Base-by-base conservation (phyloP, 2,113 vertebrate genomes). In the Canis aureus region DNA sequence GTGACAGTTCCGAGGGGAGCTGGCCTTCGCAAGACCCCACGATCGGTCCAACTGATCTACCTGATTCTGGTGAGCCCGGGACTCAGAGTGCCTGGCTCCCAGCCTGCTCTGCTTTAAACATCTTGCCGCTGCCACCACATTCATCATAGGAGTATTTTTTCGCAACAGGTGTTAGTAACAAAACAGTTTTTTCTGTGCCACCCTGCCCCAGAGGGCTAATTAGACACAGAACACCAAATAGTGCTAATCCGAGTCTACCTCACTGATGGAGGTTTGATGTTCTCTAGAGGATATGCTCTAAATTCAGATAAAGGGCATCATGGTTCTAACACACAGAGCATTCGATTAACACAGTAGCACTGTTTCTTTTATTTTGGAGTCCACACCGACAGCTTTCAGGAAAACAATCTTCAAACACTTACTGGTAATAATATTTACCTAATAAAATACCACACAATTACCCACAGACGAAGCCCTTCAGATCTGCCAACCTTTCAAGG, bases 241-340 rank as follows among this genome's bases (percentile, higher is more conserved):
- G 0, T 25, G 55, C 19, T 1, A 0, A 12, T 53, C 57, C 16
- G 2, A 3, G 22, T 19, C n/a, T 3, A 1, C 5, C 38, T 49
- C 59, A 16, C 35, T 51, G 23, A 4, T 6, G 1, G 29, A 60
- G 10, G 19, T 38, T 20, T n/a, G 29, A 27, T 13, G 15, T 22
- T 8, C 43, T 69, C 17, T 29, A 13, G n/a, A 82, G 12, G 55
- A 51, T 49, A 11, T 5, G 12, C 59, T 59, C 38, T 59, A 15
- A 49, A n/a, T 64, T 29, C 9, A 90, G 59, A n/a, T 2, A 29
- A 87, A 59, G 15, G 32, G 69, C 3, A 64, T 55, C 9, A 11
- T 3, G 1, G 43, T 29, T 29, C 74, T 78, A 74, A 95, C 90
- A 91, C 4, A 76, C 83, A 20, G 20, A 80, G 43, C 51, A 23